These are phyloP conservation scores for Leptonema lineaticorne DNA, from an alignment of 1,140 invertebrate species.

Conservation along the genomic window DNA sequence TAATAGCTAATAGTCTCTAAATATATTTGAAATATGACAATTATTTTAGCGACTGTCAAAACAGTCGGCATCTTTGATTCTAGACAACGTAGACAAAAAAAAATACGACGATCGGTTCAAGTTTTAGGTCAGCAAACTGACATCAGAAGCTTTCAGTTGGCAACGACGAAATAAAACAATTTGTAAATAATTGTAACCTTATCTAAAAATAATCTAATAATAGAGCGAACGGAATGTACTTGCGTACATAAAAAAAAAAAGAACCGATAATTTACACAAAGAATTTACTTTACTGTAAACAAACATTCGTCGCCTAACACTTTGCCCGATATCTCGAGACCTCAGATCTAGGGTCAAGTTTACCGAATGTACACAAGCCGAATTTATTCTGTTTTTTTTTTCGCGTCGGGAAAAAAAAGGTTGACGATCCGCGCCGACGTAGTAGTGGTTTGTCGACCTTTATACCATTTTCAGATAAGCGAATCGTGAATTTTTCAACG, in stretches of 20 bases:
- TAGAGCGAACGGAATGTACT: not conserved
- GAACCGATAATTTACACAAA: not conserved
- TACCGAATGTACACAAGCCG: not conserved
- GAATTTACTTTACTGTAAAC: not conserved
- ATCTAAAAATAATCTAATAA: not conserved
- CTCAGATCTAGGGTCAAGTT: slow-evolving; percentile 11
- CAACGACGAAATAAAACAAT: not conserved
- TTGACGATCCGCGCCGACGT: not conserved
- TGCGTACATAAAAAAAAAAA: not conserved
- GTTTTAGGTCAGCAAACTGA: slow-evolving; percentile 17
- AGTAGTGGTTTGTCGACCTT: slow-evolving; percentile 10
- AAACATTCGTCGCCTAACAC: not conserved
- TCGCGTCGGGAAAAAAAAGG: not conserved
- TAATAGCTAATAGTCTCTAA: too few relatives aligned
- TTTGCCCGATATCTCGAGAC: not conserved
- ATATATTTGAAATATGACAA: too few relatives aligned
- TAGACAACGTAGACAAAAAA: not conserved
- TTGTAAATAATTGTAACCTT: not conserved
- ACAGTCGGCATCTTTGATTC: not conserved
- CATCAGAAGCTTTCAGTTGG: not conserved
- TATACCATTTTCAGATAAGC: slow-evolving; percentile 6
- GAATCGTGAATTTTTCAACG: slow-evolving; percentile 16
- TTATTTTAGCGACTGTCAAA: not conserved
- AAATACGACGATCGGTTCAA: slow-evolving; percentile 4
- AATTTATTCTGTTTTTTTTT: not conserved